These are phyloP conservation scores for Corythucha ciliata DNA, from an alignment of 2,888 invertebrate genomes.

Conservation along the genomic window DNA sequence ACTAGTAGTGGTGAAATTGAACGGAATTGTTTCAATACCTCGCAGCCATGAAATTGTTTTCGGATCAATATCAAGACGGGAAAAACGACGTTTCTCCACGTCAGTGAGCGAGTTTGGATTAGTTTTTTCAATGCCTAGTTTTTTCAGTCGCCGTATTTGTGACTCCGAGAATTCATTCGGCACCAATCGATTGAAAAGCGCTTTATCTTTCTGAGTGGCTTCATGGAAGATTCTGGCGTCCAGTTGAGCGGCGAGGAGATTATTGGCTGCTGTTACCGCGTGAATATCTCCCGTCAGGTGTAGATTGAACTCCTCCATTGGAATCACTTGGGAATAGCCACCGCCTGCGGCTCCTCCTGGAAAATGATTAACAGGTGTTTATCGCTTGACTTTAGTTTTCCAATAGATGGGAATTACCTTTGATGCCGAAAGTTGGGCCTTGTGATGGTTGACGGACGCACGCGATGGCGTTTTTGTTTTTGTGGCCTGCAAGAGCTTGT, in stretches of 20 bases:
- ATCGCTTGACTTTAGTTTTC: neutral
- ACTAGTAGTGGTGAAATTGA: neutral
- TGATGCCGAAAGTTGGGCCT: constrained; percentile 98
- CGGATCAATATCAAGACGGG: constrained; percentile 81
- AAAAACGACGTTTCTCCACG: constrained; percentile 65
- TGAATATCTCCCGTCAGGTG: constrained; percentile 98
- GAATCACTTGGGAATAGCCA: constrained; percentile 93
- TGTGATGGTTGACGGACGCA: constrained; percentile 96
- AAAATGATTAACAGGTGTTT: constrained; percentile 12
- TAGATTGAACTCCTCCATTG: constrained; percentile 99
- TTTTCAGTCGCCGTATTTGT: constrained; percentile 62
- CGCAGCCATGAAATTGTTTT: constrained; percentile 87
- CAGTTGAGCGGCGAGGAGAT: constrained; percentile 90
- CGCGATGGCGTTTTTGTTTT: constrained; percentile 77
- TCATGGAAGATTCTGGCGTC: constrained; percentile 97
- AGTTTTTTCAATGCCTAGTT: constrained; percentile 72
- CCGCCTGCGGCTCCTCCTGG: constrained; percentile 93
- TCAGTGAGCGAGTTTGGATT: constrained; percentile 78
- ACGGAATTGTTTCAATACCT: constrained; percentile 33
- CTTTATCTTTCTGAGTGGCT: constrained; percentile 76
- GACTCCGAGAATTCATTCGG: constrained; percentile 83
- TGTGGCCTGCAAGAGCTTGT: constrained; percentile 83
- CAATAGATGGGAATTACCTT: constrained; percentile 47
- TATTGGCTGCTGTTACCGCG: constrained; percentile 94
- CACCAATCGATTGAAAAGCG: constrained; percentile 79